A percentile compares a stretch with the other conserved stretches of the same genome.
phyloP scores from a whole-genome alignment of 35 echinoderm and acorn worm genomes.

The Heliocidaris tuberculata region DNA sequence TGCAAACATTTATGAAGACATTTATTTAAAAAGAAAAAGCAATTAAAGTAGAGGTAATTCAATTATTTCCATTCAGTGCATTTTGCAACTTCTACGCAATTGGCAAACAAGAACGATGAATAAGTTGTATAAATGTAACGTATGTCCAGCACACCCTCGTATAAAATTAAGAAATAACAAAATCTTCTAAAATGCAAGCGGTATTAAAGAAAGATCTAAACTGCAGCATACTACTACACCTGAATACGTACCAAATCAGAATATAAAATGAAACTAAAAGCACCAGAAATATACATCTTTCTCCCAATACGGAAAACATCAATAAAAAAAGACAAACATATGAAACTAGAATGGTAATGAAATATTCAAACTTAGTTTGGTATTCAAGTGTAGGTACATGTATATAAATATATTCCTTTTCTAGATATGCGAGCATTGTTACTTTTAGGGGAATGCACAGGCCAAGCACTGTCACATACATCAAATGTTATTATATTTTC shows the following conservation, averaged over 20 bases:
- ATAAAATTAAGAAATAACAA: not conserved
- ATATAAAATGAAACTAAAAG: not conserved
- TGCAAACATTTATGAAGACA: no score
- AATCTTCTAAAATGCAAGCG: not conserved
- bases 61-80: not conserved
- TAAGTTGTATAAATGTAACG: not conserved
- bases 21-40: not conserved
- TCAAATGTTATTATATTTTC: not conserved
- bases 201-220: not conserved
- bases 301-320: not conserved
- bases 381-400: not conserved
- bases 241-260: not conserved
- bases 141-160: conserved; percentile 19
- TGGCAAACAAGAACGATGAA: not conserved
- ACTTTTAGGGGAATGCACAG: not conserved
- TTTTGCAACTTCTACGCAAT: not conserved
- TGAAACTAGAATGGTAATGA: not conserved
- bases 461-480: not conserved
- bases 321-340: not conserved
- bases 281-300: conserved; percentile 6
- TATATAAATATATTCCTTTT: not conserved
- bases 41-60: not conserved
- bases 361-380: not conserved
- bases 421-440: not conserved
- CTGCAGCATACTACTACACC: conserved; percentile 9